Conservation (phyloP, 2,888 invertebrate genomes). For the Polyommatus iphigenia region DNA sequence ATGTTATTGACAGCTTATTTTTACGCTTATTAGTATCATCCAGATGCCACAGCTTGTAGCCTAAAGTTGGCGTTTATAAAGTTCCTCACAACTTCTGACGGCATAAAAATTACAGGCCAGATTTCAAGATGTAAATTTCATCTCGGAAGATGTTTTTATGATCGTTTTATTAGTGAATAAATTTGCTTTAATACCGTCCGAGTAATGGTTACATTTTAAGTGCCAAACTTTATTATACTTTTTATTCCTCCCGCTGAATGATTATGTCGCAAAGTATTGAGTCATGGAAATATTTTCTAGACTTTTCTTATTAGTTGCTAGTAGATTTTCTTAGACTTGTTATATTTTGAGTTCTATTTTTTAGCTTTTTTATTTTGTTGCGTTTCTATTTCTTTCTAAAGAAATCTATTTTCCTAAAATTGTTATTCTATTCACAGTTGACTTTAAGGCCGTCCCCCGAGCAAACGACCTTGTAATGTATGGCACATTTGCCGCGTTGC, state of each 20-base stretch:
- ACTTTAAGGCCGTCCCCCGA: too few species aligned
- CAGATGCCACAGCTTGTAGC: neutral
- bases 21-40: neutral
- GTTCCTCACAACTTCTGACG: neutral
- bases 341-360: too few species aligned
- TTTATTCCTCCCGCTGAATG: neutral
- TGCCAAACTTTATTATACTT: neutral
- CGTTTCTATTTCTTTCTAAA: too few species aligned
- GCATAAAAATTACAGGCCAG: constrained; percentile 8
- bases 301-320: neutral
- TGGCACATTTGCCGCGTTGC: too few species aligned
- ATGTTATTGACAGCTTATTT: too few species aligned
- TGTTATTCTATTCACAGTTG: too few species aligned
- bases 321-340: neutral
- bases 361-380: too few species aligned
- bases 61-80: neutral
- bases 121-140: constrained; percentile 20
- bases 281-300: neutral
- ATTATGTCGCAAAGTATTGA: neutral
- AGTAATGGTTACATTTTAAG: constrained; percentile 7
- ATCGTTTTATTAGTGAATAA: constrained; percentile 22
- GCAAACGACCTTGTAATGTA: too few species aligned
- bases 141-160: constrained; percentile 9
- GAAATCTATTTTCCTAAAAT: too few species aligned
- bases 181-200: constrained; percentile 12